Evolutionary conservation across 2,113 vertebrate species (phyloP).

Genomic region (Calidris pygmaea): DNA sequence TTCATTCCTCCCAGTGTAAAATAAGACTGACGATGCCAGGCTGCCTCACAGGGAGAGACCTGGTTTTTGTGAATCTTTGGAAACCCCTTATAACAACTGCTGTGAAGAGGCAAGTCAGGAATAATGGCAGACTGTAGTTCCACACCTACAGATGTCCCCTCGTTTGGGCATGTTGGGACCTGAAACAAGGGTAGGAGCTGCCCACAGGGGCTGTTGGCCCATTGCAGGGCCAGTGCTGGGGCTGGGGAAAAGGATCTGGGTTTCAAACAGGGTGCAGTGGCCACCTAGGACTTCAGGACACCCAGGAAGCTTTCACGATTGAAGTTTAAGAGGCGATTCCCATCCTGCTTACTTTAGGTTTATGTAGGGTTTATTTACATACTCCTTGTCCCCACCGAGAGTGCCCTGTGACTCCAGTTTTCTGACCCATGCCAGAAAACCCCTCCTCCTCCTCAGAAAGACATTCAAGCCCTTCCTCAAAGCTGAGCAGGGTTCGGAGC

Average conservation of each 20-base stretch:
- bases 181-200: not conserved
- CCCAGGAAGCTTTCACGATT: not conserved
- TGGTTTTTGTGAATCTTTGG: not conserved
- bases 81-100: not conserved
- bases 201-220: not conserved
- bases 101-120: not conserved
- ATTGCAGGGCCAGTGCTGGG: accelerated
- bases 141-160: not conserved
- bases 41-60: not conserved
- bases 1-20: not conserved
- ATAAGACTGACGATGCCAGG: not conserved
- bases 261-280: accelerated
- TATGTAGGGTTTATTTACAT: constrained; percentile 23
- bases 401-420: constrained; percentile 3
- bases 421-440: constrained; percentile 12
- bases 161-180: accelerated
- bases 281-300: constrained; percentile 4
- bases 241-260: accelerated
- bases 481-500: not conserved
- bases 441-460: not conserved
- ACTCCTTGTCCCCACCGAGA: not conserved
- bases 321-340: constrained; percentile 12
- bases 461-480: not conserved
- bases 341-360: constrained; percentile 51
- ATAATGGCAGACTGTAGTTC: not conserved